Evolutionary conservation across 2,888 invertebrate genomes (phyloP).

Genomic region (Bruchidius siliquastri): DNA sequence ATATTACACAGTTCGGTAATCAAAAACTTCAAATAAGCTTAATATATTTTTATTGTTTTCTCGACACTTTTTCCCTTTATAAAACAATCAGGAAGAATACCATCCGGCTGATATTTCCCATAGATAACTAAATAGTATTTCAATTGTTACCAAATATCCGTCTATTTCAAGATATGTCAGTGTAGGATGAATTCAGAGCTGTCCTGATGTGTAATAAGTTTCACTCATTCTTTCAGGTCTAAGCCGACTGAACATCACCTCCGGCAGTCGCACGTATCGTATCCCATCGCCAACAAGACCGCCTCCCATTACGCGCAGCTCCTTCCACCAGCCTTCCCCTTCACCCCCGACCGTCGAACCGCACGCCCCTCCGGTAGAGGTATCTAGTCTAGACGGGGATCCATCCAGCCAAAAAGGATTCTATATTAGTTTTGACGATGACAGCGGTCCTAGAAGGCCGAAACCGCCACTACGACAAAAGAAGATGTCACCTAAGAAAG

Average conservation of each 20-base stretch:
- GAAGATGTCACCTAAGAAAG: constrained; percentile 70
- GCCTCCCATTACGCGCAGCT: constrained; percentile 64
- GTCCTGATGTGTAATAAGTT: not conserved
- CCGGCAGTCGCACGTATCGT: constrained; percentile 82
- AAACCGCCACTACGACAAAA: constrained; percentile 81
- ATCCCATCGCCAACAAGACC: constrained; percentile 85
- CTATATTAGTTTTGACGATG: constrained; percentile 90
- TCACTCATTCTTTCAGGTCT: constrained; percentile 51
- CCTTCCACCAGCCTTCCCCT: constrained; percentile 55
- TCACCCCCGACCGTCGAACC: constrained; percentile 24
- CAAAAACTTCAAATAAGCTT: too few relatives aligned
- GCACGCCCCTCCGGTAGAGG: constrained; percentile 38
- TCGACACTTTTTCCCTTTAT: too few relatives aligned
- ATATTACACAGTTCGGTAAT: too few relatives aligned
- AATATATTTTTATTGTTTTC: too few relatives aligned
- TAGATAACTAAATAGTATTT: too few relatives aligned
- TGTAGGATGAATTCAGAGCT: too few relatives aligned
- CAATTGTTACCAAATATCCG: too few relatives aligned
- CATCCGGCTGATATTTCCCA: too few relatives aligned
- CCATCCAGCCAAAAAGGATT: constrained; percentile 72
- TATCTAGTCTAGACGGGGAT: constrained; percentile 51
- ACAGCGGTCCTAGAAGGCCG: constrained; percentile 78
- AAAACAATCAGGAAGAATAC: too few relatives aligned
- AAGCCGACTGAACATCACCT: constrained; percentile 76
- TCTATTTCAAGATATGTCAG: too few relatives aligned